Base-by-base conservation (phyloP, 2,888 invertebrate genomes). In the Stenurella melanura region DNA sequence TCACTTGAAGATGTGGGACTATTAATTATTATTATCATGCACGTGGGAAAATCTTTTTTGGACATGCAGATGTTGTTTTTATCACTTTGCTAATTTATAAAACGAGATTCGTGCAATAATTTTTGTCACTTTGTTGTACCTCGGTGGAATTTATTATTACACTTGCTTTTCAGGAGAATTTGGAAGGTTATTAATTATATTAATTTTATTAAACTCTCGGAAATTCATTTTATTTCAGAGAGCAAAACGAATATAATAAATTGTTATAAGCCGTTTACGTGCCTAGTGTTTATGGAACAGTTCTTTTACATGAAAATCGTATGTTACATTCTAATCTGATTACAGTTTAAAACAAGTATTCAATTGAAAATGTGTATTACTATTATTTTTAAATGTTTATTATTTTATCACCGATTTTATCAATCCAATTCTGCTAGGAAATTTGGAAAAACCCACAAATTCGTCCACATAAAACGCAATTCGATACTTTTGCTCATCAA, bases 21-120 rank as follows among this genome's bases (percentile, higher is more conserved):
- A 73, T 73, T 73, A 73, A 73, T 73, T 73, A 73, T 60, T 66
- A 67, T 67, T 67, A 73, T 61, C 50, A 61, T 73, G 34, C 54
- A 70, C 74, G 68, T 75, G 75, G 75, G 75, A 75, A 75, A 54
- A 64, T 75, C 70, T 63, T 26, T 75, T 75, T 57, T 56, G 63
- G 70, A 17, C 56, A 57, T 75, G 63, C 75, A 75, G 75, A 70
- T 75, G 75, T 63, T 75, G 64, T 64, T 67, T 75, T 75, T 63
- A 56, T 61, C 67, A 19, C n/a, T 67, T 26, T 54, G 54, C 54
- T 67, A 67, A 67, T 67, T 67, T 54, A 54, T 26, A 67, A 67
- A 54, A n/a, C 19, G 67, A n/a, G 67, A 67, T 19, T 19, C 50
- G 67, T 54, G 67, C 67, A 67, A 67, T 67, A 50, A 67, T 67